Evolutionary conservation across 1,140 invertebrate species (phyloP).

Genomic region (Chionoecetes opilio): DNA sequence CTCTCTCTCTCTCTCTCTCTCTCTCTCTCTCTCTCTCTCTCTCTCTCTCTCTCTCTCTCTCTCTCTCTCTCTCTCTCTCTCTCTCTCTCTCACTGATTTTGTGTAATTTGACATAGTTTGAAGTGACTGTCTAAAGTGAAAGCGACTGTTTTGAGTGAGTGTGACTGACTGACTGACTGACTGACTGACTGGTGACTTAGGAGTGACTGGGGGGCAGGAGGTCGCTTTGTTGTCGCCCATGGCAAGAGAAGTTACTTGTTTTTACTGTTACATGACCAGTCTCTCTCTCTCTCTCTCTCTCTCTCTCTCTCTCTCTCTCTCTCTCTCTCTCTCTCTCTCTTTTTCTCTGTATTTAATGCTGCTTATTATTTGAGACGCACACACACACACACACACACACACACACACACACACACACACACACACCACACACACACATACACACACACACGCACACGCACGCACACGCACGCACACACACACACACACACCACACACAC

Average conservation of each 20-base stretch:
- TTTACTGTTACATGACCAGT: slow-evolving; percentile 5
- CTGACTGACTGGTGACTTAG: not conserved
- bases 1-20: slow-evolving; percentile 13
- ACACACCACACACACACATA: too few species aligned
- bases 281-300: slow-evolving; percentile 62
- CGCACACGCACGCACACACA: too few species aligned
- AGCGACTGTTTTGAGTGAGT: not conserved
- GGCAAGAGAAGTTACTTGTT: slow-evolving; percentile 10
- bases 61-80: slow-evolving; percentile 37
- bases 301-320: slow-evolving; percentile 66
- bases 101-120: not conserved
- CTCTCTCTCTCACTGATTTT: slow-evolving; percentile 46
- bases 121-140: not conserved
- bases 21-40: slow-evolving; percentile 33
- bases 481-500: too few species aligned
- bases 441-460: too few species aligned
- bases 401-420: too few species aligned
- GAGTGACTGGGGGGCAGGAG: not conserved
- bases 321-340: slow-evolving; percentile 65
- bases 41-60: not conserved
- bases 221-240: not conserved
- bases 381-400: too few species aligned
- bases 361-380: too few species aligned
- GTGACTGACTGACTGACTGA: not conserved
- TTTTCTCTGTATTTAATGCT: not conserved